phyloP scores from a whole-genome alignment of 2,113 vertebrate genomes.

The Microcebus ravelobensis region DNA sequence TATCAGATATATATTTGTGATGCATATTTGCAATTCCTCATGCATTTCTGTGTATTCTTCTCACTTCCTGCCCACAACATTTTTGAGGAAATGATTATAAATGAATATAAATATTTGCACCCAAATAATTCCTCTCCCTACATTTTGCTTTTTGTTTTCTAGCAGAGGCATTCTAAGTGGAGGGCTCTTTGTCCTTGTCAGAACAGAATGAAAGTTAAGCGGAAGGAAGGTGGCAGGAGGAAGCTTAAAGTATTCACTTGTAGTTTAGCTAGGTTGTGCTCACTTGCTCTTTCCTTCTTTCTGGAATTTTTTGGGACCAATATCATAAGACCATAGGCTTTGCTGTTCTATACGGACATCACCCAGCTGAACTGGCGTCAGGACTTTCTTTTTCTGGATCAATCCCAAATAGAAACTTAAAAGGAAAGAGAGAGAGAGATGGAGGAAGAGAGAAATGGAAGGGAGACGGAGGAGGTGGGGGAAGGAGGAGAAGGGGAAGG shows the following conservation, averaged over 20 bases:
- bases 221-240: not conserved
- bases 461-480: not conserved
- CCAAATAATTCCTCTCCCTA: not conserved
- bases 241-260: not conserved
- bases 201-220: not conserved
- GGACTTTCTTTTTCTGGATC: not conserved
- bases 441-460: not conserved
- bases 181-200: not conserved
- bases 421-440: not conserved
- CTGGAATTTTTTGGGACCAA: not conserved
- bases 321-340: not conserved
- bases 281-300: not conserved
- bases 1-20: not conserved
- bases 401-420: not conserved
- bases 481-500: not conserved
- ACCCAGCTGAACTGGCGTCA: not conserved
- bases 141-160: slow-evolving; percentile 26
- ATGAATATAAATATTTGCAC: not conserved
- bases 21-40: not conserved
- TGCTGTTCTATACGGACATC: not conserved
- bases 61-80: not conserved
- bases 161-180: not conserved
- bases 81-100: slow-evolving; percentile 7
- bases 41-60: slow-evolving; percentile 36
- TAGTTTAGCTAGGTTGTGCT: not conserved